These are phyloP conservation scores for Dasysyrphus tricinctus DNA, from an alignment of 2,888 invertebrate species.

Conservation along the genomic window DNA sequence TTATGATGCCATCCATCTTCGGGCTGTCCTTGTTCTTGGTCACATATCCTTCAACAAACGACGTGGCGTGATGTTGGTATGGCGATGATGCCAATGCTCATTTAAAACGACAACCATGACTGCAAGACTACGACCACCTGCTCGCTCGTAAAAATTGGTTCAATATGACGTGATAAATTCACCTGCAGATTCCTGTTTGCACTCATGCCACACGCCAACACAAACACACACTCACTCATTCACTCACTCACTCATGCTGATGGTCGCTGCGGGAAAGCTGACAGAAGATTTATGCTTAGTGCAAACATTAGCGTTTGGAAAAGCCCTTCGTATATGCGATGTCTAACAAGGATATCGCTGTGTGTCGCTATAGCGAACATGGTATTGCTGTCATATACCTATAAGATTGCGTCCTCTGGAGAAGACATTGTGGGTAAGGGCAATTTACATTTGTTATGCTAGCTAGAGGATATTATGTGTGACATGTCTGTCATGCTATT, in stretches of 20 bases:
- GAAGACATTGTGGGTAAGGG: constrained; percentile 12
- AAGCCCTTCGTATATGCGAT: constrained; percentile 16
- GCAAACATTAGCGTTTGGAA: constrained; percentile 21
- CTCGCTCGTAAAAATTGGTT: constrained; percentile 30
- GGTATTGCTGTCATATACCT: constrained; percentile 46
- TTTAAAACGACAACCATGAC: constrained; percentile 27
- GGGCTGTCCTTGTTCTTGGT: constrained; percentile 44
- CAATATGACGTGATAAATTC: constrained; percentile 54
- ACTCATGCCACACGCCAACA: constrained; percentile 27
- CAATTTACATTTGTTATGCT: constrained; percentile 46
- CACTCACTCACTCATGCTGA: constrained; percentile 33
- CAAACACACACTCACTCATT: constrained; percentile 18
- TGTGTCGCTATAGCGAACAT: constrained; percentile 9
- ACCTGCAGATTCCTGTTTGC: constrained; percentile 37
- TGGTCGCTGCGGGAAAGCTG: constrained; percentile 41
- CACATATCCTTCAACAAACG: constrained; percentile 42
- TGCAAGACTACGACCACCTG: constrained; percentile 29
- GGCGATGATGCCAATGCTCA: constrained; percentile 34
- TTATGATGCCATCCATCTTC: constrained; percentile 42
- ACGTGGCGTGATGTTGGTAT: constrained; percentile 1
- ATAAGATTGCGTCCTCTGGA: constrained; percentile 20
- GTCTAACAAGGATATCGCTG: constrained; percentile 43
- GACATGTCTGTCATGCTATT: constrained; percentile 8
- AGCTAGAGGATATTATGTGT: constrained; percentile 39
- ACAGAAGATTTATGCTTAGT: constrained; percentile 55